phyloP scores from a whole-genome alignment of 64 coral and sea anemone species.

The Pocillopora verrucosa region DNA sequence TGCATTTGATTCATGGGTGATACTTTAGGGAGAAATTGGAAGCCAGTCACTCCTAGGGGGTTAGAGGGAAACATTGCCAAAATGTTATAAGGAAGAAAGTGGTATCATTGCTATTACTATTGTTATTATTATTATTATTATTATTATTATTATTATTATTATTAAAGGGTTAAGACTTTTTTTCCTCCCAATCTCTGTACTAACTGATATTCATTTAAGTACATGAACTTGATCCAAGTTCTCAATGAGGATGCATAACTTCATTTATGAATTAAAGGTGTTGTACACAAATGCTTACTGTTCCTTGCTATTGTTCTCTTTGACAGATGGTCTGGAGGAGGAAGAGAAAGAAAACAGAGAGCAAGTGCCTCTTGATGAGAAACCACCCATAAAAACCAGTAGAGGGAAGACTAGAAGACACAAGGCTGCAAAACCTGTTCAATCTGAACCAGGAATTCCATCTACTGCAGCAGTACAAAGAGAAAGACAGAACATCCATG shows the following conservation, averaged over 20 bases:
- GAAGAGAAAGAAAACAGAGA: slow-evolving; percentile 39
- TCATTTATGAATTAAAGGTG: background rate
- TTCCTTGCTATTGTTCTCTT: background rate
- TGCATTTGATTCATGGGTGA: no score
- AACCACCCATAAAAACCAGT: slow-evolving; percentile 14
- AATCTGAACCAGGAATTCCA: background rate
- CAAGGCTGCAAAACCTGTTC: background rate
- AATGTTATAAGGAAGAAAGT: no score
- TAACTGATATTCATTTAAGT: no score
- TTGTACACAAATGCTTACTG: background rate
- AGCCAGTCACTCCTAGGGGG: no score
- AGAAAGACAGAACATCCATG: background rate
- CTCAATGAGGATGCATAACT: background rate
- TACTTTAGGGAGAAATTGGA: no score
- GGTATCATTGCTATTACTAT: no score
- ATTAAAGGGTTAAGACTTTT: no score
- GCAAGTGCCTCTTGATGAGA: background rate
- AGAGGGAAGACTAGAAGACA: background rate
- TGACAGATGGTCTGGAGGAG: background rate
- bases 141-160: no score
- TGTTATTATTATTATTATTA: no score
- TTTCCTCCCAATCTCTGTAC: no score
- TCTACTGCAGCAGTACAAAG: background rate
- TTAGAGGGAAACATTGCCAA: no score
- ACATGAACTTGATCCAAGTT: no score